Evolutionary conservation across 53 echinoderm and acorn worm genomes (phyloP).

Genomic region (Mesocentrotus franciscanus): DNA sequence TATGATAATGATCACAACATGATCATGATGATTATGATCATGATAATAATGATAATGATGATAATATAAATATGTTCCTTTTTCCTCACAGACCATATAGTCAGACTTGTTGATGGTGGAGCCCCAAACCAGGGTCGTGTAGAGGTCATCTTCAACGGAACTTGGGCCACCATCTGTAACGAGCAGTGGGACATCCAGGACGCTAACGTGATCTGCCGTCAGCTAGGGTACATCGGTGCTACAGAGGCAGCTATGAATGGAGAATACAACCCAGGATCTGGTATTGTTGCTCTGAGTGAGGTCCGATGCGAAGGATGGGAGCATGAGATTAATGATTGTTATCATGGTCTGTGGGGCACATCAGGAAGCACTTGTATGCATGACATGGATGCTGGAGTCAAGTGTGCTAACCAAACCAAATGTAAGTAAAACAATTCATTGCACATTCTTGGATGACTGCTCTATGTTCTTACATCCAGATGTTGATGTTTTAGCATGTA

Average conservation of each 20-base stretch:
- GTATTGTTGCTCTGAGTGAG: slow-evolving; percentile 50
- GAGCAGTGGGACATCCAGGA: slow-evolving; percentile 59
- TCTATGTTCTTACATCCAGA: too few species aligned
- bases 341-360: slow-evolving; percentile 57
- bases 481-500: too few species aligned
- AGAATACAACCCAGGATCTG: background rate
- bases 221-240: slow-evolving; percentile 79
- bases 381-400: slow-evolving; percentile 61
- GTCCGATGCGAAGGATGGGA: slow-evolving; percentile 68
- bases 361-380: background rate
- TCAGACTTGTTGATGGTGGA: slow-evolving; percentile 51
- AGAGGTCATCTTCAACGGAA: slow-evolving; percentile 55
- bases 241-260: background rate
- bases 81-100: slow-evolving; percentile 6
- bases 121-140: slow-evolving; percentile 45
- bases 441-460: background rate
- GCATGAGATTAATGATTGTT: slow-evolving; percentile 66
- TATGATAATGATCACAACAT: background rate
- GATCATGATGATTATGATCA: background rate
- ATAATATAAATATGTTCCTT: background rate
- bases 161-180: slow-evolving; percentile 51
- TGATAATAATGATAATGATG: background rate
- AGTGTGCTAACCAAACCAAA: slow-evolving; percentile 63
- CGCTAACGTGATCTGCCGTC: slow-evolving; percentile 75
- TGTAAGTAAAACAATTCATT: slow-evolving; percentile 26